Percentiles rank a stretch among this genome's conserved stretches.
Conservation (phyloP, 2,888 invertebrate species). For the Synergus umbraculus region DNA sequence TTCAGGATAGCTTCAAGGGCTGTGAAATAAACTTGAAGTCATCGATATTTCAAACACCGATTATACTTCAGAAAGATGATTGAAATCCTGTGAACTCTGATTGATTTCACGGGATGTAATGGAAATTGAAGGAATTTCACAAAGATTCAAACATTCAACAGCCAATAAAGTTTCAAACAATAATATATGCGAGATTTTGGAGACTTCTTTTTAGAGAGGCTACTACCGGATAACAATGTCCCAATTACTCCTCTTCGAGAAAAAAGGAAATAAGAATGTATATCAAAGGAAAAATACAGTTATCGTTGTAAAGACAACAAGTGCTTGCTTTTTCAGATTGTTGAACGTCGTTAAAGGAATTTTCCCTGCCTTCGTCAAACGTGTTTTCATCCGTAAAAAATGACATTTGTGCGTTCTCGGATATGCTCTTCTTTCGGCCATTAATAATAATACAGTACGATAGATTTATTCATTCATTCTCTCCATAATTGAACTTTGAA, state of each 20-base stretch:
- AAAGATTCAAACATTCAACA: not conserved
- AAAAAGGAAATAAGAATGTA: conserved; percentile 47
- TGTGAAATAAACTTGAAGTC: not conserved
- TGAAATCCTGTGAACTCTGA: too few species aligned
- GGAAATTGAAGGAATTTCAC: not conserved
- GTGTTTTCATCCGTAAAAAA: conserved; percentile 71
- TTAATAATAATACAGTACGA: not conserved
- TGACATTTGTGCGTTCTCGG: not conserved
- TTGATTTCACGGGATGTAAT: too few species aligned
- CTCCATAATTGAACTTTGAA: too few species aligned
- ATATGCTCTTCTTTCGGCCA: not conserved
- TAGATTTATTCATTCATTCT: too few species aligned
- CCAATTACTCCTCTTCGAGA: conserved; percentile 27
- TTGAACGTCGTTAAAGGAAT: conserved; percentile 76
- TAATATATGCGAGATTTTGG: too few species aligned
- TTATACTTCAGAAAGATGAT: too few species aligned
- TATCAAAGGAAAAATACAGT: conserved; percentile 70
- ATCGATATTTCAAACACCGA: not conserved
- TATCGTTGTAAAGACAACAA: conserved; percentile 61
- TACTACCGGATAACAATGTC: not conserved
- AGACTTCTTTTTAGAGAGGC: not conserved
- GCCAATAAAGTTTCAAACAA: too few species aligned
- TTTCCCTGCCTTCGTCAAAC: conserved; percentile 74
- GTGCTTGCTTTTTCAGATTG: conserved; percentile 64
- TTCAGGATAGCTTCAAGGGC: not conserved